Base-by-base conservation (phyloP, 1,140 invertebrate genomes). In the Venustaconcha ellipsiformis region DNA sequence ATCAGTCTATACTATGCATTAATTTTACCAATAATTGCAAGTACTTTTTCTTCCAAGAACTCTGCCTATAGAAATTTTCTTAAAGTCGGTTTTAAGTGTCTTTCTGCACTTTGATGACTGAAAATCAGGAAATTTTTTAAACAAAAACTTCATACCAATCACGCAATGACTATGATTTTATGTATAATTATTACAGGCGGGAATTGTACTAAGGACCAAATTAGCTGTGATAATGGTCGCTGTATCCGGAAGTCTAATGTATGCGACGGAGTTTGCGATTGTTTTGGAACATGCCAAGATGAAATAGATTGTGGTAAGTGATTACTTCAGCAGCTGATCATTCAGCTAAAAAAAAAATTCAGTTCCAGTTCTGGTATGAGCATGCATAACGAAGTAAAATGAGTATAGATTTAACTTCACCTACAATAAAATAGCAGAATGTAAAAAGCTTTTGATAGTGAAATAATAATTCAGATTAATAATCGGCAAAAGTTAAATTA, bases 231-330 rank as follows among this genome's bases (percentile, higher is more conserved):
- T 17, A 92, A 90, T 80, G 89, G 89, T 0, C 86, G 91, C 74
- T 92, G 91, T 78, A 88, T 91, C 11, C 70, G 87, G 15, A 82
- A 84, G 12, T 89, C 88, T 55, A 89, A 86, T 70, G 74, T 90
- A 6, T 92, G 91, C 79, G 91, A 92, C 77, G 89, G 89, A 1
- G 72, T 83, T 18, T 91, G 90, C 77, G 90, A 91, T 80, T 91
- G 90, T 78, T 81, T 75, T 15, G 26, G 67, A 57, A 83, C 78
- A 26, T 90, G 90, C 79, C 89, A 88, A 57, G 90, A 90, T 71
- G 89, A 86, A 73, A 30, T 68, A 14, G 60, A 82, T 23, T 90
- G 89, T 78, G 74, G 83, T 83, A 81, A 80, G 76, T 78, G 56
- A 66, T 82, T 78, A 37, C 14, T 26, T 30, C 67, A 57, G 14